These are phyloP conservation scores for Poeciliopsis gracilis DNA, from an alignment of 2,797 vertebrate genomes.

Conservation along the genomic window DNA sequence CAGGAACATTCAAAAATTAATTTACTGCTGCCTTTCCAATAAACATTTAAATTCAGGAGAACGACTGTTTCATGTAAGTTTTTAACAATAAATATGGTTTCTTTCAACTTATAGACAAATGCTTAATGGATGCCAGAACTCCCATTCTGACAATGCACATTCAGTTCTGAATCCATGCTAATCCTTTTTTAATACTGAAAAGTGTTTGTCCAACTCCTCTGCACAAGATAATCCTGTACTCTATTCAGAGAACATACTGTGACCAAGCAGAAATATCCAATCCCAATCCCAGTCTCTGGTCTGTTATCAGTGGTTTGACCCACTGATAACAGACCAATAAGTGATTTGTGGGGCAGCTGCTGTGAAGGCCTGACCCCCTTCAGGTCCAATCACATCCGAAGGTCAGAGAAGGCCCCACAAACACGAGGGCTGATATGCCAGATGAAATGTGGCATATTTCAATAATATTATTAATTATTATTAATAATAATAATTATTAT, in stretches of 20 bases:
- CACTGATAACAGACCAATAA: neutral
- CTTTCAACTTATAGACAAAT: neutral
- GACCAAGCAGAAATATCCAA: neutral
- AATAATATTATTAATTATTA: too few species aligned
- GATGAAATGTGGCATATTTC: too few species aligned
- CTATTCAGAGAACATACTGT: slow-evolving; percentile 2
- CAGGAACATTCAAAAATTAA: neutral
- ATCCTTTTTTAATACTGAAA: slow-evolving; percentile 5
- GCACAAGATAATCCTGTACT: neutral
- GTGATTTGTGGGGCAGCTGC: neutral
- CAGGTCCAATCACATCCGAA: neutral
- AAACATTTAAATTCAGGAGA: neutral
- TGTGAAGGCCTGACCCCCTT: neutral
- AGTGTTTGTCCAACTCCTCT: neutral
- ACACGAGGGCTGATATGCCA: neutral
- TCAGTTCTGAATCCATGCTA: neutral
- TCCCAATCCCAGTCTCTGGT: neutral
- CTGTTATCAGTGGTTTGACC: neutral
- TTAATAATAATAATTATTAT: too few species aligned
- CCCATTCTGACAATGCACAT: neutral
- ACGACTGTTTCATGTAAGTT: neutral
- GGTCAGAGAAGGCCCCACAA: neutral
- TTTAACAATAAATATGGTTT: neutral
- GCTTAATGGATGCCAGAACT: neutral
- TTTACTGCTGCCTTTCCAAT: neutral